Evolutionary conservation across 2,888 invertebrate species (phyloP), one percentile per base, ranked within the genome.

Genomic region (Agriopis marginaria): DNA sequence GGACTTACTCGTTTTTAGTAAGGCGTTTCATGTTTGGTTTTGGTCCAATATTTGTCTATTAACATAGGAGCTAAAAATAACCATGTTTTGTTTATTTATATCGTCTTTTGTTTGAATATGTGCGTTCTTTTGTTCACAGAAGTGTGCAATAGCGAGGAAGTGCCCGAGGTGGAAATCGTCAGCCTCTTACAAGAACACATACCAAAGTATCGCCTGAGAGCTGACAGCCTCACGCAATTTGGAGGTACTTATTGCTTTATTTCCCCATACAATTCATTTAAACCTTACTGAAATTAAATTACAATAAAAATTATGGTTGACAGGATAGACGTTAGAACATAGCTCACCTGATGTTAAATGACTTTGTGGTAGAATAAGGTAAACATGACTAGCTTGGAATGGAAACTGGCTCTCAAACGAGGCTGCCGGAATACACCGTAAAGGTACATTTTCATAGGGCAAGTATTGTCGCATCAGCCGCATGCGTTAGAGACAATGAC

Each of bases 91-190:
- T 61, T 50, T 61, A 14, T 58, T 7, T 55, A 39, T 60, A 53
- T 71, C 65, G 74, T 68, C 63, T 72, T 55, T 49, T 64, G 65
- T 65, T 65, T 55, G 23, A 58, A 63, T 61, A 7, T 10, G 7
- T 66, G 17, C 74, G 77, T 83, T 83, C 71, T 83, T 86, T 91
- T 91, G 89, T 88, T 81, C 76, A 73, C 96, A 98, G 98, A 98
- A 95, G 96, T 99, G 95, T 98, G 98, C 96, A 98, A 97, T 95
- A 97, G 97, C 92, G 98, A 97, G 90, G 97, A 98, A 92, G 95
- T 98, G 92, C 98, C 98, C 75, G 99, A 99, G 95, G 98, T 99
- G 85, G 99, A 99, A 95, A 98, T 99, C 86, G 97, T 99, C 92
- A 98, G 98, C 90, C 95, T 99, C 79, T 95, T 99, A 80, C 98